Conservation (phyloP, 1,140 invertebrate species). For the Micrasema longulum region DNA sequence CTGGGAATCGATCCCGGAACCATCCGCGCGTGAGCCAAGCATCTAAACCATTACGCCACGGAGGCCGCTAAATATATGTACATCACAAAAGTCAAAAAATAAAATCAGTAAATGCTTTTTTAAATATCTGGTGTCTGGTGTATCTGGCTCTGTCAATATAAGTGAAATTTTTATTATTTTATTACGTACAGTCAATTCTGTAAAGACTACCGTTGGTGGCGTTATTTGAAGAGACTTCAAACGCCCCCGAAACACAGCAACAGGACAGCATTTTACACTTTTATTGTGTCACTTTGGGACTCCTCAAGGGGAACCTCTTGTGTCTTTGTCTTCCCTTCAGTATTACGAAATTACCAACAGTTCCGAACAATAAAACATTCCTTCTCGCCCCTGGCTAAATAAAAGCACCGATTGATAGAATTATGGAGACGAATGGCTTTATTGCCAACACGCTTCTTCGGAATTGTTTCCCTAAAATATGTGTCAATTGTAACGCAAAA, state of each 20-base stretch:
- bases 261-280: slow-evolving; percentile 14
- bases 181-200: slow-evolving; percentile 16
- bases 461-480: slow-evolving; percentile 29
- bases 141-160: slow-evolving; percentile 13
- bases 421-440: slow-evolving; percentile 53
- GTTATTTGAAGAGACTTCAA: slow-evolving; percentile 24
- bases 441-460: slow-evolving; percentile 39
- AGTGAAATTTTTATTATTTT: slow-evolving; percentile 44
- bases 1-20: too few relatives aligned
- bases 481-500: slow-evolving; percentile 12
- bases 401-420: slow-evolving; percentile 44
- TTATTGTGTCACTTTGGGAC: slow-evolving; percentile 31
- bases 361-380: slow-evolving; percentile 27
- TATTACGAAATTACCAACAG: slow-evolving; percentile 30
- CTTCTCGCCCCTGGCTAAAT: slow-evolving; percentile 17
- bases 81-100: neutral
- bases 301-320: slow-evolving; percentile 27
- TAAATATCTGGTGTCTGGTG: neutral
- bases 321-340: slow-evolving; percentile 29
- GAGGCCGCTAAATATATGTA: neutral
- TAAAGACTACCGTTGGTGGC: slow-evolving; percentile 42
- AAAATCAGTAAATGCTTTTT: neutral
- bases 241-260: slow-evolving; percentile 31
- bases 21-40: too few relatives aligned
- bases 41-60: too few relatives aligned